phyloP scores from a whole-genome alignment of 2,113 vertebrate genomes.

The Triplophysa rosa region DNA sequence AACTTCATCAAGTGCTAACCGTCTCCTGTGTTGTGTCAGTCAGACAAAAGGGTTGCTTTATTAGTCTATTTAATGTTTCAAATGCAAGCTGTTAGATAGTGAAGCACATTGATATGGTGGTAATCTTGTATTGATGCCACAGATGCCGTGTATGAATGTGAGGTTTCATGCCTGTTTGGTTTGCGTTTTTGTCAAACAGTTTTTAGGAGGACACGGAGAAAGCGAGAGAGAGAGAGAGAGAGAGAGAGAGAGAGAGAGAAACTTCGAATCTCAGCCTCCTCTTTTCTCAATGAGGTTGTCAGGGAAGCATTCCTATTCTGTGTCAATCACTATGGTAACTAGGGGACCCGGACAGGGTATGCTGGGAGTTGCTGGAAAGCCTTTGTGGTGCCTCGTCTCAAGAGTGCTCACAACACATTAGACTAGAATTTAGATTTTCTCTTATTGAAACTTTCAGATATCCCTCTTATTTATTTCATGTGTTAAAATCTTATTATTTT shows the following conservation, averaged over 20 bases:
- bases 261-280: slow-evolving; percentile 48
- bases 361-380: slow-evolving; percentile 59
- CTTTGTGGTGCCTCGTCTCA: slow-evolving; percentile 28
- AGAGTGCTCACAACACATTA: slow-evolving; percentile 39
- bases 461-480: no score
- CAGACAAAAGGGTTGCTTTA: not conserved
- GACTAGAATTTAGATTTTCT: slow-evolving; percentile 25
- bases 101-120: not conserved
- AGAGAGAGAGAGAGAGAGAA: slow-evolving; percentile 43
- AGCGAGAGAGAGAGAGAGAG: slow-evolving; percentile 27
- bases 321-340: slow-evolving; percentile 76
- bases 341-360: slow-evolving; percentile 58
- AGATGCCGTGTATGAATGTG: slow-evolving; percentile 20
- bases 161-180: slow-evolving; percentile 39
- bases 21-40: not conserved
- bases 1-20: not conserved
- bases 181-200: slow-evolving; percentile 45
- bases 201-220: slow-evolving; percentile 39
- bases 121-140: not conserved
- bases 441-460: not conserved
- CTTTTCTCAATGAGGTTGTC: slow-evolving; percentile 59
- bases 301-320: slow-evolving; percentile 68
- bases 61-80: not conserved
- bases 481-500: no score
- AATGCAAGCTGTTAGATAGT: not conserved